Conservation (phyloP, 1,140 invertebrate genomes). For the Lasioglossum baleicum region DNA sequence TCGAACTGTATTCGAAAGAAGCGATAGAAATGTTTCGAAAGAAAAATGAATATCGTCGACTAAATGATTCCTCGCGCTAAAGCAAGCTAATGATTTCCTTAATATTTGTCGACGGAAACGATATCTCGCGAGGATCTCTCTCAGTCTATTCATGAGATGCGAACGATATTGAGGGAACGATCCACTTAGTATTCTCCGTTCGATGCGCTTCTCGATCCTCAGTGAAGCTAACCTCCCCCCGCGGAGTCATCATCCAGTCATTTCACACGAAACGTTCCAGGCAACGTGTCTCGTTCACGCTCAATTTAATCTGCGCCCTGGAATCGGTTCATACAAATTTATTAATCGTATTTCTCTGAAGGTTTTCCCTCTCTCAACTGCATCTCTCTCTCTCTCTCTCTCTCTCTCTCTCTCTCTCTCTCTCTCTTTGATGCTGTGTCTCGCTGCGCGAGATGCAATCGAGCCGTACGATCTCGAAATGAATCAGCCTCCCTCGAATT, state of each 20-base stretch:
- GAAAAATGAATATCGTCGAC: too few relatives aligned
- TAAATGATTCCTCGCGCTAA: neutral
- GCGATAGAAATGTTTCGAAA: too few relatives aligned
- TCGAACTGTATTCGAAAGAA: too few relatives aligned
- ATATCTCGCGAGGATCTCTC: too few relatives aligned
- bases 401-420: neutral
- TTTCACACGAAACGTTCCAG: neutral
- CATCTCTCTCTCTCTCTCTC: neutral
- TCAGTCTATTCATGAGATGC: too few relatives aligned
- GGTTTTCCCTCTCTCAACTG: neutral
- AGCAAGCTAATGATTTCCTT: neutral
- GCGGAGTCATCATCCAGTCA: neutral
- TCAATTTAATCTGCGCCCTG: conserved; percentile 14
- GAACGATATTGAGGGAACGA: too few relatives aligned
- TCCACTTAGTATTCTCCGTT: too few relatives aligned
- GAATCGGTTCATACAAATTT: conserved; percentile 27
- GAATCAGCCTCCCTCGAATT: conserved; percentile 21
- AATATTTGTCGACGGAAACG: too few relatives aligned
- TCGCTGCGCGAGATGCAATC: conserved; percentile 19
- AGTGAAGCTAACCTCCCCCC: too few relatives aligned
- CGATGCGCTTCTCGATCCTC: too few relatives aligned
- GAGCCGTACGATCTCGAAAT: conserved; percentile 25
- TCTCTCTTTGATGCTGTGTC: neutral
- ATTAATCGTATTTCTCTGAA: conserved; percentile 43
- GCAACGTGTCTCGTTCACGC: neutral